Base-by-base conservation (phyloP, 2,888 invertebrate species). In the Muscina levida region DNA sequence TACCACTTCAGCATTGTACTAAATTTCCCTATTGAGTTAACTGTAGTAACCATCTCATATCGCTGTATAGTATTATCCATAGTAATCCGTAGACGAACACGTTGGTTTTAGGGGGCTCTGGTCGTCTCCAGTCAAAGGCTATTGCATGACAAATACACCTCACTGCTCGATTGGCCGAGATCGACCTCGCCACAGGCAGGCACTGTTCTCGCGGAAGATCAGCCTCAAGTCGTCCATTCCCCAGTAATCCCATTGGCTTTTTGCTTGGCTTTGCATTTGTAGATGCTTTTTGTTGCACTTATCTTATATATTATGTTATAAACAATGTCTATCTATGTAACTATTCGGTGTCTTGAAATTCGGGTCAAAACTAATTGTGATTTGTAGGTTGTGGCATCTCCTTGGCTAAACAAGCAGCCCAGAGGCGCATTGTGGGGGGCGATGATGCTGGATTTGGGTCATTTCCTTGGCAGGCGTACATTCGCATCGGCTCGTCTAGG, bases 401-500 rank as follows among this genome's bases (percentile, higher is more conserved):
- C 6, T 93, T 94, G 48, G 93, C 94, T 82, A 96, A 96, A 88
- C 96, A 96, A 88, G 95, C 95, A 13, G 97, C 97, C 0, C 97
- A 97, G 87, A 92, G 97, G 22, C 92, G 97, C 84, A 97, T 97
- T 83, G 97, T 97, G 19, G 97, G 97, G 0, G 97, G 97, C 0
- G 96, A 97, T 85, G 97, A 97, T 89, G 97, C 97, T 0, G 97
- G 97, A 59, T 97, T 97, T 89, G 97, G 97, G 19, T 96, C 96
- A 79, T 97, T 97, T 88, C 97, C 97, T 24, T 97, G 97, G 97
- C 97, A 97, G 92, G 97, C 97, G 0, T 97, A 97, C 91, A 97
- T 97, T 87, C 93, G 97, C 88, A 97, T 97, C 78, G 97, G 97
- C 82, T 97, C 97, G 53, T 97, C 97, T 85, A 93, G 95, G 95